A percentile compares a stretch with the other conserved stretches of the same genome.
These are phyloP conservation scores for Bursaphelenchus okinawaensis DNA, from an alignment of 2,888 invertebrate genomes.

Conservation along the genomic window DNA sequence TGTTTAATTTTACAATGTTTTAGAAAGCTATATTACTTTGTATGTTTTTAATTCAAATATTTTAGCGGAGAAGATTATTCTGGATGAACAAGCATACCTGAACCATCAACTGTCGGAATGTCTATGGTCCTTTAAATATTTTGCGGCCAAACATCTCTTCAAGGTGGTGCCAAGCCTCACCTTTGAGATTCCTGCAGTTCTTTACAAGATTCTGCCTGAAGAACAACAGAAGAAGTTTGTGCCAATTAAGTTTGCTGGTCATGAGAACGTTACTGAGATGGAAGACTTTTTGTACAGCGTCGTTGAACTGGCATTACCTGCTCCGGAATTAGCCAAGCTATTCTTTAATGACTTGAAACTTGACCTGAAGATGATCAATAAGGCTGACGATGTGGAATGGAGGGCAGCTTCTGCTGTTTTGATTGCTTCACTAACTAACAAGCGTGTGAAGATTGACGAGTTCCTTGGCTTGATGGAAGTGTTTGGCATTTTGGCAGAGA, in stretches of 20 bases:
- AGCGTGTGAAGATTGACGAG: not conserved
- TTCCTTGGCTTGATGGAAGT: not conserved
- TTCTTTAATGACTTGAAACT: not conserved
- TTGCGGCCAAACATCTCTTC: not conserved
- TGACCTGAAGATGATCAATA: not conserved
- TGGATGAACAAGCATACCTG: not conserved
- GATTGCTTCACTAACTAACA: not conserved
- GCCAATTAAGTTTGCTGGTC: not conserved
- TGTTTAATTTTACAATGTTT: not conserved
- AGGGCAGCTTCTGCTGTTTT: not conserved
- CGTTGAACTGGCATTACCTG: not conserved
- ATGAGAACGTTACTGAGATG: not conserved
- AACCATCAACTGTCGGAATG: not conserved
- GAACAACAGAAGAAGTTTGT: not conserved
- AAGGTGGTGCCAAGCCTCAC: not conserved
- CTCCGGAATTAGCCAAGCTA: not conserved
- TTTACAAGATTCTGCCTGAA: not conserved
- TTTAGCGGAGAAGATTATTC: not conserved
- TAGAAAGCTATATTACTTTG: not conserved
- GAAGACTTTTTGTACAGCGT: not conserved
- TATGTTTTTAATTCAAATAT: not conserved
- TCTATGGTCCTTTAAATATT: not conserved
- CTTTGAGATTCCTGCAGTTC: not conserved
- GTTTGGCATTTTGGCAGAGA: not conserved
- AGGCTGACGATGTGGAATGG: not conserved